Evolutionary conservation across 2,888 invertebrate genomes (phyloP), one percentile per base, ranked within the genome.

Genomic region (Pandemis heparana): DNA sequence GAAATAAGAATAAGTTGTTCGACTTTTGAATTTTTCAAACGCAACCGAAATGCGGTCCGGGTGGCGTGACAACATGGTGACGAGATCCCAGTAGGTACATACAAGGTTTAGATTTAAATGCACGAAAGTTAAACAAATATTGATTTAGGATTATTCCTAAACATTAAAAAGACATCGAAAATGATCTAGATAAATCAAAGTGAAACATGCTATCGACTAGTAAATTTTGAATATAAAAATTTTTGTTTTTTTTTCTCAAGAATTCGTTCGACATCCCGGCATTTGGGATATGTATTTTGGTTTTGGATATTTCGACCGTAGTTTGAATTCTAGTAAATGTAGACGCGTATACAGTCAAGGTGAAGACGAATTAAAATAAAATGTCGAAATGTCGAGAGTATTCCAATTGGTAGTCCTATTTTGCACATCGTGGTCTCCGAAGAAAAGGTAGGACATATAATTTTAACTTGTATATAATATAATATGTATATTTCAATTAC

Each of bases 141-240:
- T 66, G 51, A 66, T 64, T 51, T 65, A 67, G 56, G 60, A 53
- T 69, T 66, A 78, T 41, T 81, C 87, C 86, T 89, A 91, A 91
- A 91, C 88, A 88, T 90, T 89, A 89, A 90, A 91, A 91, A 91
- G 85, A 91, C 88, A 82, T 92, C 88, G 86, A 90, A 92, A 92
- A 91, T 89, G 87, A 92, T 89, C 87, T 88, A 88, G 86, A 88
- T 86, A 89, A 89, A 87, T 80, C 80, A 89, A 90, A 77, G 81
- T 85, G 86, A 87, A 87, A 87, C 85, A 88, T 91, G 90, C 88
- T 92, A 92, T 91, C 91, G 92, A 92, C 92, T 94, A 93, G 86
- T 88, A 89, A 92, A 92, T 91, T 92, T 92, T 87, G 91, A 92
- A 92, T 94, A 93, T 93, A 93, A 93, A 92, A 91, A 86, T 90